Evolutionary conservation across 2,888 invertebrate species (phyloP).

Genomic region (Stenodera caucasica): DNA sequence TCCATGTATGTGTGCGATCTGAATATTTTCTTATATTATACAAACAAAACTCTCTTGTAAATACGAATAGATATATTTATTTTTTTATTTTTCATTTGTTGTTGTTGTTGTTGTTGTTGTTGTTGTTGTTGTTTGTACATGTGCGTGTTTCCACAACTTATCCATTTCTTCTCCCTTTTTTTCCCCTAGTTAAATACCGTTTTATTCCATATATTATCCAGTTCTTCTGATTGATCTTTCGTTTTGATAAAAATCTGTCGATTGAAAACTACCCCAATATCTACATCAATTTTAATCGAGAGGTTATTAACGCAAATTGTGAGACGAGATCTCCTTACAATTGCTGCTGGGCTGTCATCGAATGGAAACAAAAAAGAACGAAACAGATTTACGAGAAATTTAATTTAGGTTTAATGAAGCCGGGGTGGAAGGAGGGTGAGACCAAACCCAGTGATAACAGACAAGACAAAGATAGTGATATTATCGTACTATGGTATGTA

Average conservation of each 20-base stretch:
- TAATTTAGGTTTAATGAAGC: constrained; percentile 29
- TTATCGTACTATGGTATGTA: background rate
- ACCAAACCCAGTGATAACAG: constrained; percentile 1
- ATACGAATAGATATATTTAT: too few species aligned
- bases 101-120: background rate
- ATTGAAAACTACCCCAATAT: background rate
- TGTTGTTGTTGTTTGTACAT: background rate
- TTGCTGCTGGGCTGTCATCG: background rate
- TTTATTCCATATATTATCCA: too few species aligned
- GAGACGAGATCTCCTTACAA: background rate
- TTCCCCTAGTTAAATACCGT: too few species aligned
- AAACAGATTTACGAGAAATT: constrained; percentile 21
- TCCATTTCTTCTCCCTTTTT: background rate
- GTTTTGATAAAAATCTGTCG: background rate
- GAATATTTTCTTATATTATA: constrained; percentile 31
- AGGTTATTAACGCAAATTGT: background rate
- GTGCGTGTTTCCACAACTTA: background rate
- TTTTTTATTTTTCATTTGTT: too few species aligned
- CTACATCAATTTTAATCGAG: constrained; percentile 2
- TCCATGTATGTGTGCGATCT: constrained; percentile 36
- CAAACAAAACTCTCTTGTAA: too few species aligned
- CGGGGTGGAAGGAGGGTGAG: constrained; percentile 12
- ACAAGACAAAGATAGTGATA: background rate
- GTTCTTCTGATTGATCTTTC: too few species aligned
- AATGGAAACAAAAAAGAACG: constrained; percentile 18